Evolutionary conservation across 2,888 invertebrate species (phyloP), one percentile per base, ranked within the genome.

Genomic region (Metacarcinus magister): DNA sequence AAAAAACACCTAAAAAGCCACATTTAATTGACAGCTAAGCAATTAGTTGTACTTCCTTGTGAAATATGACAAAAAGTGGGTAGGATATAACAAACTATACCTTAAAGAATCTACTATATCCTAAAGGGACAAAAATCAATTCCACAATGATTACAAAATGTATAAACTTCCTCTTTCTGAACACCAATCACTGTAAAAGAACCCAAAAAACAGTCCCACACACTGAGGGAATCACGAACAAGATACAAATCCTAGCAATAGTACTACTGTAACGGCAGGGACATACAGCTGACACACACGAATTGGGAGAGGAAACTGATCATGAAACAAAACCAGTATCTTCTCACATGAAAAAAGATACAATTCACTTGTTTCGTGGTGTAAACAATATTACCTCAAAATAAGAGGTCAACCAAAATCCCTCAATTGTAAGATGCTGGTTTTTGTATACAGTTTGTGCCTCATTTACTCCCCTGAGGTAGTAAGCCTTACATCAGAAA

Each of bases 401-500:
- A n/a, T 28, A n/a, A 75, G 28, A 28, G 10, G 75, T 28, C 10
- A 28, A n/a, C 75, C 28, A 28, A 75, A 75, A 75, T 28, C 28
- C 23, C 75, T 75, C 75, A 75, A 87, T 28, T 82, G 87, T 32
- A 87, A 87, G 39, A 87, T 87, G 32, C 87, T 87, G 87, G 87
- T 39, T 87, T 87, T 32, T 87, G 82, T 39, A 7, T 87, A 23
- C 23, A 39, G 87, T 87, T 32, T 87, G 13, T 32, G 39, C 39
- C 87, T 39, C 10, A 39, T 87, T 39, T 87, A 87, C 87, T 87
- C 75, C 39, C 87, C 87, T 39, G 87, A 87, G 19, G 87, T 87
- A 28, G 75, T 39, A 87, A 87, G 87, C 87, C 87, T 87, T 32
- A 93, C 93, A 93, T 39, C n/a, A 93, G 75, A 92, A 89, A 54